phyloP scores from a whole-genome alignment of 2,888 invertebrate species.

The Galerucella nymphaeae region DNA sequence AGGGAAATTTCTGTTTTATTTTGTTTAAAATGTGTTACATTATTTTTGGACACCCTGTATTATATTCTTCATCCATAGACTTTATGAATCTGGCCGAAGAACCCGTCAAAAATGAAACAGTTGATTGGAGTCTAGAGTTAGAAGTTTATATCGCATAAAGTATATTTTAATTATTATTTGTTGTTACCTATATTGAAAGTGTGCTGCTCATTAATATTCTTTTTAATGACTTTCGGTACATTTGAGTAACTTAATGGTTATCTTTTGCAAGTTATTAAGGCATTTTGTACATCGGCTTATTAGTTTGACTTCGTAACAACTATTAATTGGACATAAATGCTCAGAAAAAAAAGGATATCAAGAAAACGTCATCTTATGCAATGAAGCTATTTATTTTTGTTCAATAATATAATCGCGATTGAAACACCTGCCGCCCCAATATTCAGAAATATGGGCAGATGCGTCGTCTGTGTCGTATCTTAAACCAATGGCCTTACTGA shows the following conservation, averaged over 20 bases:
- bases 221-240: background rate
- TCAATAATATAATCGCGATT: constrained; percentile 55
- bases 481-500: constrained; percentile 38
- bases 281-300: constrained; percentile 31
- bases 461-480: constrained; percentile 49
- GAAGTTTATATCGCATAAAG: no score
- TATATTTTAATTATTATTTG: no score
- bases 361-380: constrained; percentile 45
- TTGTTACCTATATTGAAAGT: no score
- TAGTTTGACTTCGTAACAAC: constrained; percentile 43
- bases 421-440: constrained; percentile 57
- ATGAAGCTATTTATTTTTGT: constrained; percentile 50
- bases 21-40: no score
- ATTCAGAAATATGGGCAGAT: constrained; percentile 57
- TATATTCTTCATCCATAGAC: no score
- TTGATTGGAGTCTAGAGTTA: no score
- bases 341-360: constrained; percentile 38
- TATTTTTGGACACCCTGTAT: no score
- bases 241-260: background rate
- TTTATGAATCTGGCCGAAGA: no score
- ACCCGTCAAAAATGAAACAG: no score
- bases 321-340: constrained; percentile 46
- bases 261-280: background rate
- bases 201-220: no score
- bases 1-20: no score